A percentile compares a stretch with the other conserved stretches of the same genome.
These are phyloP conservation scores for Lerema accius DNA, from an alignment of 1,140 invertebrate genomes.

Conservation along the genomic window DNA sequence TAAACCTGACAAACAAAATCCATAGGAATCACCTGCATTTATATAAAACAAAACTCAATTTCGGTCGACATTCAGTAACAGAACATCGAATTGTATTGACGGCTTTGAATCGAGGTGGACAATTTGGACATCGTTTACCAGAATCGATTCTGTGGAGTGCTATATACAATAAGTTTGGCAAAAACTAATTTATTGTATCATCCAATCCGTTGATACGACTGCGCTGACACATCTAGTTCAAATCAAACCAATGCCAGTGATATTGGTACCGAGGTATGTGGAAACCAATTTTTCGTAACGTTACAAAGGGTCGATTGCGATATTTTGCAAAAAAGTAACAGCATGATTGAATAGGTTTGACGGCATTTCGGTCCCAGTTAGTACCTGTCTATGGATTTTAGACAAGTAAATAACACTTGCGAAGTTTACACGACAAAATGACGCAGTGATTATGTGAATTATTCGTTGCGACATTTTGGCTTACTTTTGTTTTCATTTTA, in stretches of 20 bases:
- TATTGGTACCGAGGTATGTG: constrained; percentile 23
- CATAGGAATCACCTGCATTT: constrained; percentile 29
- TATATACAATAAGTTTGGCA: constrained; percentile 8
- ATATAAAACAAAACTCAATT: constrained; percentile 32
- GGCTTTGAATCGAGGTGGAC: constrained; percentile 17
- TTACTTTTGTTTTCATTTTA: too few relatives aligned
- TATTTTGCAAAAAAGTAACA: constrained; percentile 35
- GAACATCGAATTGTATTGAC: constrained; percentile 15
- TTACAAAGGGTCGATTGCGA: constrained; percentile 31
- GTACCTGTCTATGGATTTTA: background rate
- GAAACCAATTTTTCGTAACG: constrained; percentile 38
- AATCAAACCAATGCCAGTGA: constrained; percentile 32
- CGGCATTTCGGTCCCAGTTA: constrained; percentile 7
- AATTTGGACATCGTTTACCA: constrained; percentile 35
- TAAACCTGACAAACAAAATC: constrained; percentile 26
- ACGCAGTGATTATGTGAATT: too few relatives aligned
- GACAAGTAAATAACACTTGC: background rate
- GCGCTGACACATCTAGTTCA: constrained; percentile 34
- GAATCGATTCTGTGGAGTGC: constrained; percentile 10
- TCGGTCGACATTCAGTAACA: constrained; percentile 10
- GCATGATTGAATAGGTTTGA: constrained; percentile 39
- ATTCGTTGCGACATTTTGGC: too few relatives aligned
- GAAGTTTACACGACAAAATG: too few relatives aligned
- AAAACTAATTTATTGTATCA: constrained; percentile 32
- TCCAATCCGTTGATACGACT: constrained; percentile 28